Evolutionary conservation across 2,113 vertebrate species (phyloP), one percentile per base, ranked within the genome.

Genomic region (Arothron firmamentum): DNA sequence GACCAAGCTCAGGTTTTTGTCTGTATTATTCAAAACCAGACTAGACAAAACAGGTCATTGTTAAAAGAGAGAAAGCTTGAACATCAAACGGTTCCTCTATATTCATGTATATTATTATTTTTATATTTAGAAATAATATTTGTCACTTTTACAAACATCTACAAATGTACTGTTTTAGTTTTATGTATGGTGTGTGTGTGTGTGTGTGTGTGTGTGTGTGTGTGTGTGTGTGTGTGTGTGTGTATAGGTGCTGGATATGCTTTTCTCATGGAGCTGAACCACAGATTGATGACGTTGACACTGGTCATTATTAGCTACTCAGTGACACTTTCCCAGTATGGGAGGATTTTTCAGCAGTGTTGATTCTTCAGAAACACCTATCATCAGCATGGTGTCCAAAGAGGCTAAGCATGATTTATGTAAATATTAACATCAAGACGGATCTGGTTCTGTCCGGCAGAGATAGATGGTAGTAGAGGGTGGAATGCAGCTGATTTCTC

Each of bases 401-500:
- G 77, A 75, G 68, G 81, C 81, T 90, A 87, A 89, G 82, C 87
- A 86, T 88, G 88, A 91, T 89, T 89, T 88, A 90, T 91, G 87
- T 82, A 91, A 91, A 89, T 88, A 85, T 87, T 85, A 77, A 65
- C 86, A 79, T 77, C 71, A 70, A 87, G 88, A 90, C 85, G 82
- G 85, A 90, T 89, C 85, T 79, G 76, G 77, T 83, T 83, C 73
- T 74, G 82, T 80, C 82, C 74, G 65, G 77, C 64, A 58, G 80
- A 90, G 89, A 90, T 90, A 79, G 86, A 92, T 90, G 83, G 85
- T 73, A 78, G 82, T 62, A 60, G 77, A 67, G 67, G 71, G 78
- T 75, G 76, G 67, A 85, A 87, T 87, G 84, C 83, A 88, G 90
- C 88, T 90, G 90, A 90, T 90, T 90, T 90, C 88, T 86, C 84